These are phyloP conservation scores for Sarcoramphus papa DNA, from an alignment of 2,797 vertebrate genomes.

Conservation along the genomic window DNA sequence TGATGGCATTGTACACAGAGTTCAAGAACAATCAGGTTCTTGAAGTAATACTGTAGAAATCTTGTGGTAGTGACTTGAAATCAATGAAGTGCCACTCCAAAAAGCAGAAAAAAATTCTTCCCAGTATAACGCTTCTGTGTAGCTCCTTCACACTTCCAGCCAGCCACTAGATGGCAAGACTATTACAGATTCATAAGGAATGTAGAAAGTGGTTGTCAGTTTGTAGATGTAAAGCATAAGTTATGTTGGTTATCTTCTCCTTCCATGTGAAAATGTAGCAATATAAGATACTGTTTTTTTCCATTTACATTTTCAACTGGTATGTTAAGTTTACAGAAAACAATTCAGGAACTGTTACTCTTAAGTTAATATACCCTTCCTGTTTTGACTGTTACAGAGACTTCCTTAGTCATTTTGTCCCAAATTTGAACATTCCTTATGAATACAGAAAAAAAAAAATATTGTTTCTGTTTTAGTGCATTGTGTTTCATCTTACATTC, in stretches of 20 bases:
- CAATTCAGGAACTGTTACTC: background rate
- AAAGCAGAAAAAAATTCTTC: background rate
- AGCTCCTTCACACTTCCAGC: background rate
- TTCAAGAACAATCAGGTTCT: background rate
- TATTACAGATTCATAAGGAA: background rate
- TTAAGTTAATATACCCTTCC: background rate
- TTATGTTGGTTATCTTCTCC: background rate
- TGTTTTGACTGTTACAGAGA: background rate
- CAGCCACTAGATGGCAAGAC: conserved; percentile 58
- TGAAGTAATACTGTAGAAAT: background rate
- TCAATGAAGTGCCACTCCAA: background rate
- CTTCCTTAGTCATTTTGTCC: background rate
- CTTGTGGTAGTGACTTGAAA: background rate
- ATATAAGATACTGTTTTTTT: background rate
- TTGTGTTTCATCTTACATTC: background rate
- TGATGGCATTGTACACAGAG: background rate
- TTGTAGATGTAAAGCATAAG: background rate
- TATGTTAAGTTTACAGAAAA: background rate
- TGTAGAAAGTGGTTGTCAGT: background rate
- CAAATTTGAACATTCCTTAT: background rate
- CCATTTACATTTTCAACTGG: background rate
- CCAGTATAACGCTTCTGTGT: fast-evolving
- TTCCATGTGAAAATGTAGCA: background rate
- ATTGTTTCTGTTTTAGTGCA: background rate
- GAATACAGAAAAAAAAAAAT: background rate